Evolutionary conservation across 2,797 vertebrate species (phyloP), one percentile per base, ranked within the genome.

Genomic region (Bucorvus abyssinicus): DNA sequence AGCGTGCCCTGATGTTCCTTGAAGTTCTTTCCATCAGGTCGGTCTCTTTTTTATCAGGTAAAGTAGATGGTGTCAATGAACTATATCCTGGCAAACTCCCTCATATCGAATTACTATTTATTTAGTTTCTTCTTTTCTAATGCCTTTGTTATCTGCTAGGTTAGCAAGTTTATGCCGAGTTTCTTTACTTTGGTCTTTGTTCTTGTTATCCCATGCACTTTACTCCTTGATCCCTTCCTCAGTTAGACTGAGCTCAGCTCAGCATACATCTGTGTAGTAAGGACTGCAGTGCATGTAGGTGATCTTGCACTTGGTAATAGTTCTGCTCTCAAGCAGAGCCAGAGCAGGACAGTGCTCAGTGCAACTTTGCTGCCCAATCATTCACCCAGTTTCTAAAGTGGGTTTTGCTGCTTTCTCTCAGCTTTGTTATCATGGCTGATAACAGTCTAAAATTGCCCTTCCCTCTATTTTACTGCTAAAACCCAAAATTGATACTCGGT

Each of bases 161-260:
- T 90, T 79, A 87, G 34, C 50, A 77, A 86, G 75, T 78, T 91
- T 67, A 40, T 87, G 36, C 59, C 70, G 61, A 87, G 57, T 91
- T 85, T 82, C 29, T 92, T 92, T 78, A 22, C 80, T 94, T 76
- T 82, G 77, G 81, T 93, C 87, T 78, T 81, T 90, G 89, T 93
- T 79, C 55, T 26, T 88, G 92, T 92, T 67, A 81, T 97, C 65
- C 89, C 79, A 88, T 89, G 79, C 16, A 63, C 69, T 94, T 95
- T 83, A 64, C 42, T 92, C 86, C 81, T 93, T 94, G 73, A 88
- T 68, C 53, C 27, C 42, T 91, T 84, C 40, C 70, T 93, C n/a
- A 53, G 40, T 53, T 63, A 78, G 67, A 22, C 29, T 56, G 84
- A 59, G 49, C 40, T 87, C 24, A 7, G 17, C 68, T 81, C 59